Conservation (phyloP, 2,797 vertebrate genomes). For the Poecile montanus region DNA sequence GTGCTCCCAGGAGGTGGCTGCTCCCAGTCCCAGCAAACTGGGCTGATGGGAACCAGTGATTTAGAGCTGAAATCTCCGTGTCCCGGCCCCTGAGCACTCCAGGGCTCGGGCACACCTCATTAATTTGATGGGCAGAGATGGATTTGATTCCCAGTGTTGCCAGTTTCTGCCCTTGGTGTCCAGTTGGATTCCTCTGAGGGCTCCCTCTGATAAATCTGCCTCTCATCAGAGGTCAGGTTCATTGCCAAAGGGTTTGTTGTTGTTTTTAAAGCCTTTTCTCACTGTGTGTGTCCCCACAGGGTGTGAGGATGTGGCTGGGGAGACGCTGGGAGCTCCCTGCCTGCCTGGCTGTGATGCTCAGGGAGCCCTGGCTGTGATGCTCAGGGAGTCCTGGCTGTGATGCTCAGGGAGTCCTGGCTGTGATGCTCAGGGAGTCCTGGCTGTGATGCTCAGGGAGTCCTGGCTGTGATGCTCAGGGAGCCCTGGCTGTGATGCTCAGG, state of each 20-base stretch:
- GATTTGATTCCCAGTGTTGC: not conserved
- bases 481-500: rapidly evolving
- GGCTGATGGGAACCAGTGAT: not conserved
- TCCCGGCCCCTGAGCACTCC: not conserved
- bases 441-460: not conserved
- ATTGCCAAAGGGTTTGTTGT: too few species aligned
- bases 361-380: rapidly evolving
- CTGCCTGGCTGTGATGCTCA: not conserved
- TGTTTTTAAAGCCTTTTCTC: too few species aligned
- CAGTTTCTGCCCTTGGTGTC: not conserved
- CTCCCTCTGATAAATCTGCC: not conserved
- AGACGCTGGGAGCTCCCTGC: not conserved
- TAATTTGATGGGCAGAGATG: not conserved
- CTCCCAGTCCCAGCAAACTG: not conserved
- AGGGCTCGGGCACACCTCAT: not conserved
- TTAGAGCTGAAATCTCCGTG: not conserved
- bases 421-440: not conserved
- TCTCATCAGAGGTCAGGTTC: not conserved
- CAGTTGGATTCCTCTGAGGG: not conserved
- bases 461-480: rapidly evolving
- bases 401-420: rapidly evolving
- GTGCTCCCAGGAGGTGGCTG: not conserved
- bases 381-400: not conserved
- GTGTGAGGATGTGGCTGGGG: not conserved
- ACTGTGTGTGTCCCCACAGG: not conserved